phyloP scores from a whole-genome alignment of 2,113 vertebrate species.

The Felis catus region DNA sequence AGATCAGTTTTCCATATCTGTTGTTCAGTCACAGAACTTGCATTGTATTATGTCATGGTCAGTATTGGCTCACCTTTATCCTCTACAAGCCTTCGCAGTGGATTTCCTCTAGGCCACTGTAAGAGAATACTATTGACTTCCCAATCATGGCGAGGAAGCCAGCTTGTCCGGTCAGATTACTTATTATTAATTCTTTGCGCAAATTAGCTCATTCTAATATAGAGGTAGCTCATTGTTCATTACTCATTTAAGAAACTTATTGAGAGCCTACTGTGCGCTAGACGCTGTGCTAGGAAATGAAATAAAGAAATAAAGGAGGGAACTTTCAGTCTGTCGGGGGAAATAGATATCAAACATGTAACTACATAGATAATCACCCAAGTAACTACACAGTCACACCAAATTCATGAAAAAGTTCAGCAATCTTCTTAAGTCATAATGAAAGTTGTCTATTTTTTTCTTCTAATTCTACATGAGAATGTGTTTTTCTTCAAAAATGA shows the following conservation, averaged over 20 bases:
- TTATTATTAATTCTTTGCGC: not conserved
- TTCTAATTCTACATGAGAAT: not conserved
- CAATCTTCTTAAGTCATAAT: not conserved
- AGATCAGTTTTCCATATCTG: not conserved
- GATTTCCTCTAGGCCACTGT: not conserved
- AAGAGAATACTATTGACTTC: not conserved
- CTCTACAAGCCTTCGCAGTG: not conserved
- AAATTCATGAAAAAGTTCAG: slow-evolving; percentile 9
- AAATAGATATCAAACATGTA: not conserved
- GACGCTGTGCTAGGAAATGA: not conserved
- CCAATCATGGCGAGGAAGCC: not conserved
- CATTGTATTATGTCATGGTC: not conserved
- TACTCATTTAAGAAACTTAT: not conserved
- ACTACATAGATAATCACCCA: not conserved
- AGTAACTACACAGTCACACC: not conserved
- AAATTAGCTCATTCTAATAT: slow-evolving; percentile 7
- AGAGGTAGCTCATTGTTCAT: not conserved
- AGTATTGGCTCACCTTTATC: not conserved
- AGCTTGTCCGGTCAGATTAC: not conserved
- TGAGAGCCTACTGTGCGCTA: not conserved
- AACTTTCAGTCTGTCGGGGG: not conserved
- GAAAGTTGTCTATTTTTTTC: not conserved
- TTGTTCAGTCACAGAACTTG: not conserved
- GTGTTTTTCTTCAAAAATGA: not conserved
- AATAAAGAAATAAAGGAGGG: not conserved